Percentiles rank a stretch among this genome's conserved stretches.
Conservation (phyloP, 30 jellyfish, hydroid and myxozoan genomes). For the Cassiopea andromeda region DNA sequence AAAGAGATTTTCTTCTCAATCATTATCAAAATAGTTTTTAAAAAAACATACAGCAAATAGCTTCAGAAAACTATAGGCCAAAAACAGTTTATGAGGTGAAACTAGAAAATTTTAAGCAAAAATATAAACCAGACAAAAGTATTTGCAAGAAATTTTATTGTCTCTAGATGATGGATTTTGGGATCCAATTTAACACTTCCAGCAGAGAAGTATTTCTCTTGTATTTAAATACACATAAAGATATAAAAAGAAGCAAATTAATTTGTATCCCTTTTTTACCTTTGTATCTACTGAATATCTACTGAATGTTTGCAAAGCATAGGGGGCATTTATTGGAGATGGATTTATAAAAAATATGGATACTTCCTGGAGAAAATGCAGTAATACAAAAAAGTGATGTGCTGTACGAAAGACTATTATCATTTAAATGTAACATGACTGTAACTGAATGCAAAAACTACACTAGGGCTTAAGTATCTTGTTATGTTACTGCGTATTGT, state of each 20-base stretch:
- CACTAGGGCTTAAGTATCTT: neutral
- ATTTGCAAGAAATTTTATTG: neutral
- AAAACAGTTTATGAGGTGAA: neutral
- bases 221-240: neutral
- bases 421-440: neutral
- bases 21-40: neutral
- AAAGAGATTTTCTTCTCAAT: neutral
- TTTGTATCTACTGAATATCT: neutral
- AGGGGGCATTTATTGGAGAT: neutral
- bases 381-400: neutral
- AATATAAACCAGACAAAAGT: neutral
- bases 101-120: neutral
- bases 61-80: neutral
- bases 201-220: neutral
- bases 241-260: neutral
- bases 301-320: neutral
- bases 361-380: neutral
- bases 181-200: neutral
- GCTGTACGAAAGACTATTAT: neutral
- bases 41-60: neutral
- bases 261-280: neutral
- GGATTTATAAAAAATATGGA: neutral
- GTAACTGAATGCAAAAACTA: neutral
- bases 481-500: neutral
- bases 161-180: neutral